Evolutionary conservation across 2,797 vertebrate genomes (phyloP).

Genomic region (Falco cherrug): DNA sequence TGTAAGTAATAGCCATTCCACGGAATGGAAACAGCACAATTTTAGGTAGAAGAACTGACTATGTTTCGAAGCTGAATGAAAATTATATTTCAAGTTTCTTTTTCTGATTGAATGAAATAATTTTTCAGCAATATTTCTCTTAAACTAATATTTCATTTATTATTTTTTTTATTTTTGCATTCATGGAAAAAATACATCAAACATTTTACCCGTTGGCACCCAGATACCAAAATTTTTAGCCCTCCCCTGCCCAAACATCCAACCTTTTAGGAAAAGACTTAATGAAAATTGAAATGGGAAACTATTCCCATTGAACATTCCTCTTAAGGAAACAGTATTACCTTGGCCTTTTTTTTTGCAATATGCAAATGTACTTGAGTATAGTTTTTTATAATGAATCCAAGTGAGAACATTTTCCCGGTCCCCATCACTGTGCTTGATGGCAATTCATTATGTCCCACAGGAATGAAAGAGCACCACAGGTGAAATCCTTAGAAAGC

Average conservation of each 20-base stretch:
- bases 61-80: background rate
- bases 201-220: background rate
- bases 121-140: background rate
- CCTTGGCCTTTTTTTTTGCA: background rate
- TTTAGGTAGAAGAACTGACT: background rate
- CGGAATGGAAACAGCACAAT: background rate
- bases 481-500: background rate
- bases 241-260: rapidly evolving
- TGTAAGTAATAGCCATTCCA: background rate
- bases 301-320: background rate
- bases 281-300: background rate
- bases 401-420: background rate
- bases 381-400: background rate
- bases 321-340: background rate
- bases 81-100: background rate
- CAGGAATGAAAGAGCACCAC: background rate
- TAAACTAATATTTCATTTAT: background rate
- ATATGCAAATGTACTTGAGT: background rate
- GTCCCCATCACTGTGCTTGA: background rate
- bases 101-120: background rate
- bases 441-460: background rate
- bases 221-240: background rate
- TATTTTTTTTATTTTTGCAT: background rate
- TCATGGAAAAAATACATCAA: background rate
- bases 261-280: background rate